Conservation (phyloP, 2,888 invertebrate genomes). For the Gisinianus flammeolus region DNA sequence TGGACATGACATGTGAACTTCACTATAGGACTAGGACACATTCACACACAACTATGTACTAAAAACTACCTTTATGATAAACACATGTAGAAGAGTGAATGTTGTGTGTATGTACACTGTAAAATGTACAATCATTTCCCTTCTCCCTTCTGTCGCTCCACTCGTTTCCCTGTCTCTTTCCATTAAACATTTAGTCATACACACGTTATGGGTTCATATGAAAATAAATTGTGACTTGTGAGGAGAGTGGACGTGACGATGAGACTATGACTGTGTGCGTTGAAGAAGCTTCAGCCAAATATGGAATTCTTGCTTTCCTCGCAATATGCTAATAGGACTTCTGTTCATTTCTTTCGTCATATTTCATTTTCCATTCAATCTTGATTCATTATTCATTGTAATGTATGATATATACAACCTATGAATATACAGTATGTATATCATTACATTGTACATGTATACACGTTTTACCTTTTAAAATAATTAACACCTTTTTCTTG, state of each 20-base stretch:
- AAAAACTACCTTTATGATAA: not conserved
- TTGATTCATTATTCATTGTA: not conserved
- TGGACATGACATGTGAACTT: slow-evolving; percentile 13
- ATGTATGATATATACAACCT: too few relatives aligned
- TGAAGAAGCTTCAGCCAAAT: slow-evolving; percentile 23
- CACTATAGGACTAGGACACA: not conserved
- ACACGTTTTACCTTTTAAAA: too few relatives aligned
- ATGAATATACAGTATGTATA: too few relatives aligned
- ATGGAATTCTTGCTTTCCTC: not conserved
- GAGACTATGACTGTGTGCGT: not conserved
- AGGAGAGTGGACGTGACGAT: slow-evolving; percentile 5
- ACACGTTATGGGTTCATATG: too few relatives aligned
- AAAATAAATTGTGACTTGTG: slow-evolving; percentile 13
- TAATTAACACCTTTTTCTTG: too few relatives aligned
- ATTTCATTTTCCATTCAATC: not conserved
- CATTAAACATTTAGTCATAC: slow-evolving; percentile 1
- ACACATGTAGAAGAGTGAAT: not conserved
- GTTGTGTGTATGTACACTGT: not conserved
- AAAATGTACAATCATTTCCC: too few relatives aligned
- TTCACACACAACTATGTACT: not conserved
- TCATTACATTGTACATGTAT: too few relatives aligned
- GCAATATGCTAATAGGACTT: not conserved
- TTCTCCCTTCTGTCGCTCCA: too few relatives aligned
- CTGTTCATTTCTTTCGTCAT: too few relatives aligned
- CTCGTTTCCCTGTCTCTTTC: not conserved